Evolutionary conservation across 2,888 invertebrate genomes (phyloP).

Genomic region (Drosophila longiperda): DNA sequence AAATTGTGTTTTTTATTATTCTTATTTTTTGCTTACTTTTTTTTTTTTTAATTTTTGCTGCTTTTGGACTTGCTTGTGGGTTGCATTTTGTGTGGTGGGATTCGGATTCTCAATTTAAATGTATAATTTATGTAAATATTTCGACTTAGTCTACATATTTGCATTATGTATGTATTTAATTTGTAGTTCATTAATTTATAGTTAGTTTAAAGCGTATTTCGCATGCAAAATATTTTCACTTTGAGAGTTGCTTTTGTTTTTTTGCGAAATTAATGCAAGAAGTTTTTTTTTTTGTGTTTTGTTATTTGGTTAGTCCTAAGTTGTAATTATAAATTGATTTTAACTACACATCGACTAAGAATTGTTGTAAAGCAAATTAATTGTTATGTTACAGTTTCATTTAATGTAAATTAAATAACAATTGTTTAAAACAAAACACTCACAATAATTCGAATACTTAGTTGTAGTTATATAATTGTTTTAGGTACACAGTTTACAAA

Average conservation of each 20-base stretch:
- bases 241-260: constrained; percentile 46
- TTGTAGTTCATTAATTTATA: constrained; percentile 35
- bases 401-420: constrained; percentile 60
- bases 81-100: constrained; percentile 75
- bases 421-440: constrained; percentile 61
- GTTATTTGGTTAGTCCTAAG: constrained; percentile 12
- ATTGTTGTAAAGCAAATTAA: constrained; percentile 40
- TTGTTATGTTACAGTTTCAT: constrained; percentile 58
- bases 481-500: constrained; percentile 79
- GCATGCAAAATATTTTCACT: constrained; percentile 54
- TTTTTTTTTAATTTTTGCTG: constrained; percentile 12
- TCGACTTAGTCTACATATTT: constrained; percentile 43
- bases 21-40: neutral
- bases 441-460: constrained; percentile 63
- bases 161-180: constrained; percentile 22
- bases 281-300: constrained; percentile 17
- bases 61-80: constrained; percentile 73
- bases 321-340: constrained; percentile 45
- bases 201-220: constrained; percentile 43
- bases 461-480: constrained; percentile 48
- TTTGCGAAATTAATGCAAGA: constrained; percentile 30
- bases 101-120: constrained; percentile 60
- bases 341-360: constrained; percentile 64
- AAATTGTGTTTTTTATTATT: constrained; percentile 11
- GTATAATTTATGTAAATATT: constrained; percentile 24